A percentile compares a stretch with the other conserved stretches of the same genome.
Conservation (phyloP, 2,888 invertebrate genomes). For the Tiliacea citrago region DNA sequence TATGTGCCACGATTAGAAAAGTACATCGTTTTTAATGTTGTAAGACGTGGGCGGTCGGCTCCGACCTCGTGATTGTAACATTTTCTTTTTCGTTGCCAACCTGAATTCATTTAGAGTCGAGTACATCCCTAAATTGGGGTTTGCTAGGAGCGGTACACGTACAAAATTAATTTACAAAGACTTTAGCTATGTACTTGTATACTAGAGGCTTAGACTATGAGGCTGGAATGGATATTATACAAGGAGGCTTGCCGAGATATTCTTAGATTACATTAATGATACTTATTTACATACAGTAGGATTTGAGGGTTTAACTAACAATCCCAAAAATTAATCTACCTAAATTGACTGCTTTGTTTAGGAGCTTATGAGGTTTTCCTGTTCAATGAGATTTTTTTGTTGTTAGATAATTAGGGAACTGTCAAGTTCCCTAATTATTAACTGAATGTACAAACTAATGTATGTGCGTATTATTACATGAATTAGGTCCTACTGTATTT, state of each 20-base stretch:
- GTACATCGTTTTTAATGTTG: conserved; percentile 57
- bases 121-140: conserved; percentile 74
- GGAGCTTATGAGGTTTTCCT: conserved; percentile 9
- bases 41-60: conserved; percentile 67
- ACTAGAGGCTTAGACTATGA: conserved; percentile 49
- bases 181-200: conserved; percentile 49
- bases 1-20: conserved; percentile 54
- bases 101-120: conserved; percentile 74
- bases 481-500: conserved; percentile 19
- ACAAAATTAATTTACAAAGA: conserved; percentile 72
- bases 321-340: conserved; percentile 17
- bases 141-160: conserved; percentile 77
- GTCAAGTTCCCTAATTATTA: neutral
- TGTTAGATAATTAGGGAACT: neutral
- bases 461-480: neutral
- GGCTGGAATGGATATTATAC: conserved; percentile 30
- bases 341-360: conserved; percentile 15
- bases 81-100: conserved; percentile 73
- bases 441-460: neutral
- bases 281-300: conserved; percentile 15
- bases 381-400: conserved; percentile 13
- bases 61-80: conserved; percentile 65
- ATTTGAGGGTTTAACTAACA: conserved; percentile 15
- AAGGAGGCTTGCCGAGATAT: conserved; percentile 28
- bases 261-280: conserved; percentile 33